Conservation (phyloP, 1,140 invertebrate species). For the Daktulosphaira vitifoliae region DNA sequence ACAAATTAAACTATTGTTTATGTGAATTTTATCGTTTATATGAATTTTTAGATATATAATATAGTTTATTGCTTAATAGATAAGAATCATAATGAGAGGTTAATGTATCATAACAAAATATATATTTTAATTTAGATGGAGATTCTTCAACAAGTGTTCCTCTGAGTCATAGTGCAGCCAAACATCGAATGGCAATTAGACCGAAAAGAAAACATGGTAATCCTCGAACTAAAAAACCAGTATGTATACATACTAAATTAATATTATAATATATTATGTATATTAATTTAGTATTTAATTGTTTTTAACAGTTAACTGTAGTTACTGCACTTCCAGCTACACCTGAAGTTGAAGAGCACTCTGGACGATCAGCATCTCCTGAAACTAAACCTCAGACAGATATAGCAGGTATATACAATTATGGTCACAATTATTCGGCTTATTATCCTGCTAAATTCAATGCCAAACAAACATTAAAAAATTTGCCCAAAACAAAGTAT, state of each 20-base stretch:
- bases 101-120: no score
- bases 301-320: slow-evolving; percentile 42
- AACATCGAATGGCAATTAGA: slow-evolving; percentile 64
- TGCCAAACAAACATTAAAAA: not conserved
- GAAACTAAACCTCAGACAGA: slow-evolving; percentile 30
- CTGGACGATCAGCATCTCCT: slow-evolving; percentile 10
- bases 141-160: slow-evolving; percentile 41
- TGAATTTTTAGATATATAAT: no score
- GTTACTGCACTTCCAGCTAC: slow-evolving; percentile 54
- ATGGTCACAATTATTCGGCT: slow-evolving; percentile 19
- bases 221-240: slow-evolving; percentile 46
- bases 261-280: not conserved
- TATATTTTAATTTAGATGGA: not conserved
- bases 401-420: slow-evolving; percentile 30
- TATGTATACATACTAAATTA: slow-evolving; percentile 4
- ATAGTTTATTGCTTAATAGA: no score
- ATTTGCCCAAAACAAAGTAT: not conserved
- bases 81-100: no score
- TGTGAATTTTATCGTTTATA: no score
- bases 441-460: slow-evolving; percentile 13
- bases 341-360: slow-evolving; percentile 59
- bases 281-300: not conserved
- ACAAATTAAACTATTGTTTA: no score
- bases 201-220: slow-evolving; percentile 64
- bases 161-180: slow-evolving; percentile 65